Evolutionary conservation across 2,113 vertebrate species (phyloP).

Genomic region (Gambusia holbrooki): DNA sequence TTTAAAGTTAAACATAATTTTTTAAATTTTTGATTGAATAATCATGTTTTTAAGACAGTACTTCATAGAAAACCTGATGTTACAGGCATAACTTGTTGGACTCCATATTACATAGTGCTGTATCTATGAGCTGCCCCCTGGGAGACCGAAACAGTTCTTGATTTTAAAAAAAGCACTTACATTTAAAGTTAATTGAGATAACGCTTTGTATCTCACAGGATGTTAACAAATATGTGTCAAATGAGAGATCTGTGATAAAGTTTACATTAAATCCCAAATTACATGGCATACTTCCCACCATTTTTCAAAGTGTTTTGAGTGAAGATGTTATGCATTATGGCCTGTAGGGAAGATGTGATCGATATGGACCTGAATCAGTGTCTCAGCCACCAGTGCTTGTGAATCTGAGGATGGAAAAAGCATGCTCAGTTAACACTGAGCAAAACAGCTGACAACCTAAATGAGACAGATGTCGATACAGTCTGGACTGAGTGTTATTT

Average conservation of each 20-base stretch:
- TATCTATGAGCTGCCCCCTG: not conserved
- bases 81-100: not conserved
- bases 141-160: constrained; percentile 26
- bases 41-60: too few relatives aligned
- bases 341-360: not conserved
- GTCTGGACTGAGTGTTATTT: too few relatives aligned
- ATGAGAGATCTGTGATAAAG: constrained; percentile 42
- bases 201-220: constrained; percentile 16
- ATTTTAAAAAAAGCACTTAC: constrained; percentile 33
- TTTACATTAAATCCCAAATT: constrained; percentile 37
- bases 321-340: not conserved
- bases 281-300: too few relatives aligned
- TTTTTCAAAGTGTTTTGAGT: not conserved
- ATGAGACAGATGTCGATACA: not conserved
- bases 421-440: not conserved
- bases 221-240: constrained; percentile 12
- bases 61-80: not conserved
- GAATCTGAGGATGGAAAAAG: not conserved
- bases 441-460: not conserved
- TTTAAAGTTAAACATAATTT: not conserved
- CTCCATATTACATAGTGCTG: not conserved
- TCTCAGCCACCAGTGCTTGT: not conserved
- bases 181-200: constrained; percentile 59
- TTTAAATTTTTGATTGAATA: not conserved
- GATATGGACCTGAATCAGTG: not conserved